Evolutionary conservation across 2,888 invertebrate genomes (phyloP), one percentile per base, ranked within the genome.

Genomic region (Tethea ocularis): DNA sequence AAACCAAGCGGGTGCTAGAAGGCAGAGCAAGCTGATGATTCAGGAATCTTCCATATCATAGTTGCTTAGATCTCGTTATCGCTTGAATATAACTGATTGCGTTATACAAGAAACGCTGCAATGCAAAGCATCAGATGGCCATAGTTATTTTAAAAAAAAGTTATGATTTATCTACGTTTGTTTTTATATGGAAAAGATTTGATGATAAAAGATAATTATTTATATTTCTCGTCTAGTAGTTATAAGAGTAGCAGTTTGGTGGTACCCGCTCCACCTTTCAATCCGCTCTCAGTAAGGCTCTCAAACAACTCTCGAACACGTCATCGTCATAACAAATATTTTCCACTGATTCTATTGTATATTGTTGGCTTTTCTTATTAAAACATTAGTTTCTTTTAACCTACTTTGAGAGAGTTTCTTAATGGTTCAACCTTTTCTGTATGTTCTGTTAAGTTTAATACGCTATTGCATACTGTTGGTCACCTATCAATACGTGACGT

Each of bases 361-460:
- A 81, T 84, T 89, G 88, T 89, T 89, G 78, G 80, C 85, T 84
- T 86, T 88, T 84, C 83, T 82, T 85, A 86, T 89, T 88, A 87
- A 88, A 89, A 84, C 81, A 79, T 80, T 79, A 80, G 82, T 83
- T 86, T 86, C 83, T 81, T 70, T 75, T 78, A 86, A 85, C 86
- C 85, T 82, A 84, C 84, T 82, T 83, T 68, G 69, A 69, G 66
- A 72, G 65, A 60, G 57, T 57, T 66, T 56, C 58, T 64, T 66
- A 63, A 61, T 63, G 56, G 57, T 61, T 61, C 60, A 15, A 46
- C 46, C 20, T 46, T 20, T 46, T 20, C 10, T 46, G 29, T 22
- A n/a, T 29, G 33, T 57, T 58, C 56, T 17, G 57, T 61, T 57
- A 69, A 66, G 61, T 66, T 67, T 66, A 58, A 53, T 66, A 33